These are phyloP conservation scores for Sebastolobus altivelis DNA, from an alignment of 2,797 vertebrate species.

Conservation along the genomic window DNA sequence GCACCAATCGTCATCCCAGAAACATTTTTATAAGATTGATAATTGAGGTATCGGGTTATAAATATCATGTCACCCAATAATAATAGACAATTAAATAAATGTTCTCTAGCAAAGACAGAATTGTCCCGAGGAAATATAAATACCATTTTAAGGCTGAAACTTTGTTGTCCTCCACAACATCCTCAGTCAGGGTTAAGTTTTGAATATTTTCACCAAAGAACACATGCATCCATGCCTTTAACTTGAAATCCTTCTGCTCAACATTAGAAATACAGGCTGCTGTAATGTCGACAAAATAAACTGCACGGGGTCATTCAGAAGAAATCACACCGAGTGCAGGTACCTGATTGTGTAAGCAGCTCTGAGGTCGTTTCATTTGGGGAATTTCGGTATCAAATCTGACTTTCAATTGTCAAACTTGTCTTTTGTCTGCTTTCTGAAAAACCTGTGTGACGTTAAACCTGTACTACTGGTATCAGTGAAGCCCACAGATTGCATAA, in stretches of 20 bases:
- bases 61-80: not conserved
- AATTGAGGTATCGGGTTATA: not conserved
- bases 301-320: slow-evolving; percentile 1
- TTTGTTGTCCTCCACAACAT: not conserved
- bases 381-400: slow-evolving; percentile 43
- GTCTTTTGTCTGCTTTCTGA: slow-evolving; percentile 33
- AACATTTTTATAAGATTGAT: not conserved
- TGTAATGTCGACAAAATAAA: slow-evolving; percentile 1
- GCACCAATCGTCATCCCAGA: not conserved
- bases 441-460: slow-evolving; percentile 29
- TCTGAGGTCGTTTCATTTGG: slow-evolving; percentile 27
- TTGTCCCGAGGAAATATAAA: not conserved
- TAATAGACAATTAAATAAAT: not conserved
- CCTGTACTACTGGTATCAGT: slow-evolving; percentile 41
- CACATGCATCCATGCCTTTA: not conserved
- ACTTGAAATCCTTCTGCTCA: slow-evolving; percentile 2
- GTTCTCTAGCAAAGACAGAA: not conserved
- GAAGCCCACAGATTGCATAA: slow-evolving; percentile 35
- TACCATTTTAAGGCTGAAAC: not conserved
- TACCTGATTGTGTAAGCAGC: slow-evolving; percentile 37
- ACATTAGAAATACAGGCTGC: not conserved
- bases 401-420: slow-evolving; percentile 37
- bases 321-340: slow-evolving; percentile 19
- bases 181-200: not conserved
- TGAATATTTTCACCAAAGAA: not conserved